These are phyloP conservation scores for Proterorhinus semilunaris DNA, from an alignment of 2,113 vertebrate genomes.

Conservation along the genomic window DNA sequence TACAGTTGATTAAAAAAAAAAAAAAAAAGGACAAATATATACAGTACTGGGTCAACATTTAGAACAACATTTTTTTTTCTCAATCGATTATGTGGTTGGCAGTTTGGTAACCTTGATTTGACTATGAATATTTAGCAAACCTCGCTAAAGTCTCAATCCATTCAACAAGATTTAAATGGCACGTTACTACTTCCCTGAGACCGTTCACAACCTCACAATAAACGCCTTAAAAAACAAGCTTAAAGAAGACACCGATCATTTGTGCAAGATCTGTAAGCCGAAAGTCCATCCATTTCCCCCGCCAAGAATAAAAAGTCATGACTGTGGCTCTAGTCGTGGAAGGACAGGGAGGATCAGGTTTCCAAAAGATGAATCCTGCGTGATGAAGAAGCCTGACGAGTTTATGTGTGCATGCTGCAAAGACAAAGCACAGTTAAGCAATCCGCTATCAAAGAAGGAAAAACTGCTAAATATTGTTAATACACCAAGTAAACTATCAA, in stretches of 20 bases:
- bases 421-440: conserved; percentile 9
- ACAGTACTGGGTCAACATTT: neutral
- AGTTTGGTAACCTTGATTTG: neutral
- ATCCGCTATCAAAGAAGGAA: neutral
- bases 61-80: neutral
- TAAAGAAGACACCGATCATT: conserved; percentile 5
- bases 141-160: conserved; percentile 1
- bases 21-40: conserved; percentile 20
- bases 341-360: conserved; percentile 95
- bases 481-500: neutral
- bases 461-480: neutral
- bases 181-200: conserved; percentile 23
- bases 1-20: conserved; percentile 27
- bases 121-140: conserved; percentile 8
- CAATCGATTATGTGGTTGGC: neutral
- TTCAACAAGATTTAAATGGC: conserved; percentile 24
- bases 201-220: conserved; percentile 10
- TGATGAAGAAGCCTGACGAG: conserved; percentile 96
- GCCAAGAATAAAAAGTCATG: conserved; percentile 81
- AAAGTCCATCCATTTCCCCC: conserved; percentile 6
- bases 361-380: conserved; percentile 94
- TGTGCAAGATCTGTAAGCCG: neutral
- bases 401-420: conserved; percentile 92
- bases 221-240: conserved; percentile 16
- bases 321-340: conserved; percentile 88